A percentile compares a stretch with the other conserved stretches of the same genome.
phyloP scores from a whole-genome alignment of 2,888 invertebrate species.

The Patella ulyssiponensis region DNA sequence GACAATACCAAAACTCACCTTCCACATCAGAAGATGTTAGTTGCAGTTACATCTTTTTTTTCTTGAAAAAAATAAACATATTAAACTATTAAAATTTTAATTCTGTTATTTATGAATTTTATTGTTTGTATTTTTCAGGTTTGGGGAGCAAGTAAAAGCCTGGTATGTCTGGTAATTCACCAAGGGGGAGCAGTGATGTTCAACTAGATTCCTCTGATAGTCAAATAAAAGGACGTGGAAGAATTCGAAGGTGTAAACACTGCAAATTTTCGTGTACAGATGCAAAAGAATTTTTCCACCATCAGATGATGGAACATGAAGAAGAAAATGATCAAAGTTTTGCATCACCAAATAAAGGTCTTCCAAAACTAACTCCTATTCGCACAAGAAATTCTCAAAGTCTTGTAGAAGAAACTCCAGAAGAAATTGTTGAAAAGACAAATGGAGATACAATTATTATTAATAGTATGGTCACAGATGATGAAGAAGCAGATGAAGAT shows the following conservation, averaged over 20 bases:
- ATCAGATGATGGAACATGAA: constrained; percentile 57
- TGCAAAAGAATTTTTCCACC: constrained; percentile 58
- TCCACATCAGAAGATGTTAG: too few species aligned
- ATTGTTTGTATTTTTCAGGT: constrained; percentile 1
- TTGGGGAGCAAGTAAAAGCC: neutral
- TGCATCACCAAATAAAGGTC: constrained; percentile 8
- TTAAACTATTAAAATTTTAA: too few species aligned
- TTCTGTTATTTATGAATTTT: neutral
- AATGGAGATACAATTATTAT: constrained; percentile 20
- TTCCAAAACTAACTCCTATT: constrained; percentile 14
- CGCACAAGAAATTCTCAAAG: neutral
- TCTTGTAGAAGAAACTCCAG: constrained; percentile 5
- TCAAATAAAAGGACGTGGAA: constrained; percentile 40
- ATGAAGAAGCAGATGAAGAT: constrained; percentile 54
- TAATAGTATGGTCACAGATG: constrained; percentile 20
- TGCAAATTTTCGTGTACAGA: constrained; percentile 62
- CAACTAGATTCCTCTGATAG: constrained; percentile 12
- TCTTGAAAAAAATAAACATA: too few species aligned
- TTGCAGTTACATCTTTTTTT: too few species aligned
- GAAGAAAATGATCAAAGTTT: constrained; percentile 42
- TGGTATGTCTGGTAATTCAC: neutral
- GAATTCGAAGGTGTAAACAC: constrained; percentile 59
- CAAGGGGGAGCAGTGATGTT: constrained; percentile 7
- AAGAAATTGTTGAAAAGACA: constrained; percentile 26
- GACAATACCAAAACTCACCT: too few species aligned